A percentile compares a stretch with the other conserved stretches of the same genome.
Conservation (phyloP, 2,888 invertebrate species). For the Diarsia mendica region DNA sequence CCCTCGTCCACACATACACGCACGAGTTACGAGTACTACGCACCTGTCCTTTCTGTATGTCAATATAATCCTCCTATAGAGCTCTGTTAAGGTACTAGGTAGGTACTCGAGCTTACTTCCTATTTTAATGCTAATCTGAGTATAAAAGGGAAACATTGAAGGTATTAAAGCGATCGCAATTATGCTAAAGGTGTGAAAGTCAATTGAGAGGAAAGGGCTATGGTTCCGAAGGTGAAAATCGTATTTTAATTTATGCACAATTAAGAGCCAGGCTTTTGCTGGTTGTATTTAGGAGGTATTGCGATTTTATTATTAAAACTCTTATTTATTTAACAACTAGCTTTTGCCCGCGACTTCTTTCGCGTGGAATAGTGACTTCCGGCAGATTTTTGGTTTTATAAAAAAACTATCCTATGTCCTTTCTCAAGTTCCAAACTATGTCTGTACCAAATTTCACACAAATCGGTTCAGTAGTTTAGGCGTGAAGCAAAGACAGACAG, state of each 20-base stretch:
- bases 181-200: constrained; percentile 38
- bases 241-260: constrained; percentile 48
- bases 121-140: constrained; percentile 46
- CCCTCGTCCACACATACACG: too few relatives aligned
- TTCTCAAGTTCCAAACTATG: too few relatives aligned
- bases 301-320: not conserved
- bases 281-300: not conserved
- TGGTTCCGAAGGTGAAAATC: constrained; percentile 16
- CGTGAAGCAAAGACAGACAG: too few relatives aligned
- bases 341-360: too few relatives aligned
- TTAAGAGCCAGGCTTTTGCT: constrained; percentile 27
- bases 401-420: too few relatives aligned
- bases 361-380: too few relatives aligned
- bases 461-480: too few relatives aligned
- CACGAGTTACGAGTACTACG: too few relatives aligned
- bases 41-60: not conserved
- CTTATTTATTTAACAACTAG: too few relatives aligned
- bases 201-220: constrained; percentile 33
- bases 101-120: not conserved
- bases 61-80: not conserved
- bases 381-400: too few relatives aligned
- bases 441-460: too few relatives aligned
- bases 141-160: constrained; percentile 37
- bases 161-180: constrained; percentile 41
- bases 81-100: not conserved